Conservation (phyloP, 2,113 vertebrate species). For the Rynchops niger region DNA sequence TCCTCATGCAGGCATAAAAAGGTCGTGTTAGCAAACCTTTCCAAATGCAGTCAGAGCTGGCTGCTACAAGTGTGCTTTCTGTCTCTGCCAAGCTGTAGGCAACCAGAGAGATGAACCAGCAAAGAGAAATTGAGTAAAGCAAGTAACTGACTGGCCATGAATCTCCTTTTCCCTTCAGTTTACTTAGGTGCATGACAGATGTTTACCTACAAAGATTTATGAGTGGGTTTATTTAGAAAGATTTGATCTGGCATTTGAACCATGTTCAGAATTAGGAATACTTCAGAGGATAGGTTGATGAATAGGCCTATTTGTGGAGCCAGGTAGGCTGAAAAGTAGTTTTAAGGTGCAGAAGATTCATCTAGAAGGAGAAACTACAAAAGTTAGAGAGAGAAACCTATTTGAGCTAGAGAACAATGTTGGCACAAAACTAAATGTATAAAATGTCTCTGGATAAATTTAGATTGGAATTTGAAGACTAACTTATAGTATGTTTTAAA, state of each 20-base stretch:
- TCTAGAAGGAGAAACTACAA: not conserved
- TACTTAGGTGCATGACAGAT: not conserved
- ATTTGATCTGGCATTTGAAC: conserved; percentile 35
- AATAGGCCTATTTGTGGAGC: not conserved
- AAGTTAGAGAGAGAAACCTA: not conserved
- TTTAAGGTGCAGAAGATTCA: not conserved
- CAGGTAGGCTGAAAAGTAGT: not conserved
- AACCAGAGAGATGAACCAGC: not conserved
- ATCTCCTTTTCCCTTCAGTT: not conserved
- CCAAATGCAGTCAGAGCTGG: not conserved
- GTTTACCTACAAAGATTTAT: conserved; percentile 26
- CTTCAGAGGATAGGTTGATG: conserved; percentile 2
- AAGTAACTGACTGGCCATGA: not conserved
- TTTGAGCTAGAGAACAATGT: not conserved
- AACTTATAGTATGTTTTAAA: not conserved
- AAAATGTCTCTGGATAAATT: not conserved
- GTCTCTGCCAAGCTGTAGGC: not conserved
- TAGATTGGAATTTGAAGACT: not conserved
- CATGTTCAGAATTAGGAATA: not conserved
- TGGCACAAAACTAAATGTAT: not conserved
- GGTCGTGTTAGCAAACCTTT: not conserved
- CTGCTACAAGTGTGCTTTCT: not conserved
- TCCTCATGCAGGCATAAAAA: not conserved
- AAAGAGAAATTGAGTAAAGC: not conserved
- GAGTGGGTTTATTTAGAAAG: conserved; percentile 31